A percentile compares a stretch with the other conserved stretches of the same genome.
phyloP scores from a whole-genome alignment of 2,888 invertebrate genomes.

The Meteorus colon region DNA sequence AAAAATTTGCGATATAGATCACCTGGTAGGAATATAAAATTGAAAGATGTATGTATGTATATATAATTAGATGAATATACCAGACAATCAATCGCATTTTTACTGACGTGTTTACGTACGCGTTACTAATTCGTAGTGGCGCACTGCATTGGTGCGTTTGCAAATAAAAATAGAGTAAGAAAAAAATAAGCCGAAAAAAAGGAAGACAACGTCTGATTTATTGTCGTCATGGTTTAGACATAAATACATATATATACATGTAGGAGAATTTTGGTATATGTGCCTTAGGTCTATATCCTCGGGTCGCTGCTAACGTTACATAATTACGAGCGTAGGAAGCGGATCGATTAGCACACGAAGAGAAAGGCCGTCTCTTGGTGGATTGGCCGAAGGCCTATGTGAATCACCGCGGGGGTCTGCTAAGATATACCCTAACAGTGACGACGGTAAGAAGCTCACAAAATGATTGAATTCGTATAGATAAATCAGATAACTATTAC shows the following conservation, averaged over 20 bases:
- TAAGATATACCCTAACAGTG: slow-evolving; percentile 43
- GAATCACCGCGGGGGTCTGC: slow-evolving; percentile 68
- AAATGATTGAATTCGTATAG: slow-evolving; percentile 42
- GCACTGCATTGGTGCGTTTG: background rate
- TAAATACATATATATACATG: background rate
- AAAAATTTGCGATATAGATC: background rate
- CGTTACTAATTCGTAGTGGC: slow-evolving; percentile 5
- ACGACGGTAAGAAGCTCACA: slow-evolving; percentile 45
- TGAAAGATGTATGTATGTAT: no score
- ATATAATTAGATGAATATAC: background rate
- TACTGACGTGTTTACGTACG: slow-evolving; percentile 7
- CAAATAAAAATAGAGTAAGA: background rate
- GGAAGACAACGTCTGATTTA: slow-evolving; percentile 36
- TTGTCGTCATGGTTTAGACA: slow-evolving; percentile 19
- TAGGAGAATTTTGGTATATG: slow-evolving; percentile 39
- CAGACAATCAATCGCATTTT: slow-evolving; percentile 12
- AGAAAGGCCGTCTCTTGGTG: slow-evolving; percentile 71
- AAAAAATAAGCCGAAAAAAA: background rate
- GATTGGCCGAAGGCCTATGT: slow-evolving; percentile 70
- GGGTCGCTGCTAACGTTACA: slow-evolving; percentile 61
- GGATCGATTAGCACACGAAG: slow-evolving; percentile 73
- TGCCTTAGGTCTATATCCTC: slow-evolving; percentile 36
- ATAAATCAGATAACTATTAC: slow-evolving; percentile 36
- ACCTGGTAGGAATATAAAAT: background rate
- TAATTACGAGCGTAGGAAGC: slow-evolving; percentile 73